Base-by-base conservation (phyloP, 1,140 invertebrate genomes). In the Ericerus pela region DNA sequence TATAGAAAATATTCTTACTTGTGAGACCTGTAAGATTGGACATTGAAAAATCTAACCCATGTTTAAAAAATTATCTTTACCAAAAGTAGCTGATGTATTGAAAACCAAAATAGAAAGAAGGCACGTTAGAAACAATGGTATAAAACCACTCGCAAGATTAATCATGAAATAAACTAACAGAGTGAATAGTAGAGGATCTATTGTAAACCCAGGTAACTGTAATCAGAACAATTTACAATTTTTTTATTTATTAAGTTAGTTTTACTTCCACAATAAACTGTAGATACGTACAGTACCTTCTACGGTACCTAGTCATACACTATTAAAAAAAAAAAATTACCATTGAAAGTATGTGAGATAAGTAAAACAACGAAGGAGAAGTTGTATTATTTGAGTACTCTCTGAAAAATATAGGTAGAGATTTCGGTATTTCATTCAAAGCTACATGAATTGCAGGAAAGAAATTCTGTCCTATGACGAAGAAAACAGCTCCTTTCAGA, bases 361-460 rank as follows among this genome's bases (percentile, higher is more conserved):
- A 54, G 63, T 90, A 91, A 66, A 88, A 91, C 10, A 79, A 70
- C 8, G 77, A 75, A 1, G 80, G 75, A 0, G 78, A 68, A 65
- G 89, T 91, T 38, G 89, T 69, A 24, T 85, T 86, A 24, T 80
- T 80, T 58, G 79, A 75, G 60, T 85, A 78, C 67, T 92, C 88
- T 43, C 86, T 69, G 31, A 83, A 68, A 61, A 90, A 82, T 16
- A 90, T 67, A 0, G 87, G 85, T 54, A 85, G 76, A 63, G 85
- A 80, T 61, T 79, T 75, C 0, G 88, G 88, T 62, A 90, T 85
- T 57, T 83, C 71, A 56, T 82, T 75, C 4, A 92, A 71, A 1
- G 85, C 82, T 0, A 83, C 79, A 66, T 90, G 90, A 83, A 90
- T 88, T 0, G 86, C 84, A 41, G 79, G 79, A 68, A 88, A 92